phyloP scores from a whole-genome alignment of 2,888 invertebrate species.

The Phania funesta region DNA sequence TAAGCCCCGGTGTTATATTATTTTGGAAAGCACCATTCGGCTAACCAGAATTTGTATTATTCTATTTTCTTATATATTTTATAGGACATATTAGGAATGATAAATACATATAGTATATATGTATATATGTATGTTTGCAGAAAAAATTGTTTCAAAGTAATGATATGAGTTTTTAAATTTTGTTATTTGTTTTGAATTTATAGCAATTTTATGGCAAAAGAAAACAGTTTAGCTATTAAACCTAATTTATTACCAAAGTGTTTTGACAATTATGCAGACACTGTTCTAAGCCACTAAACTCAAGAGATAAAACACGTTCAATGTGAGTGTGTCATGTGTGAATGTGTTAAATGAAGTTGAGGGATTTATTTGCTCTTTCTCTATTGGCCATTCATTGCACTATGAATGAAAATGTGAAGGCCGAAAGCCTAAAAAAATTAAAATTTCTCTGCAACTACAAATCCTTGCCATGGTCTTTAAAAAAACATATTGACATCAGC shows the following conservation, averaged over 20 bases:
- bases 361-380: conserved; percentile 29
- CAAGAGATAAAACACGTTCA: conserved; percentile 31
- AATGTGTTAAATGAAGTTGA: conserved; percentile 38
- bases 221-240: conserved; percentile 18
- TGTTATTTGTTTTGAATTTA: background rate
- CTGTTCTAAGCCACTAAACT: conserved; percentile 41
- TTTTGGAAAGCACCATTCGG: too few relatives aligned
- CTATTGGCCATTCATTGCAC: background rate
- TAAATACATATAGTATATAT: too few relatives aligned
- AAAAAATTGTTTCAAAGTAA: too few relatives aligned
- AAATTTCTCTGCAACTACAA: background rate
- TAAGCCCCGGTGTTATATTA: too few relatives aligned
- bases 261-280: conserved; percentile 41
- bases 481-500: background rate
- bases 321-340: conserved; percentile 3
- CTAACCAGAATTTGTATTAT: too few relatives aligned
- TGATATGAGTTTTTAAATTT: background rate
- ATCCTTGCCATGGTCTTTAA: background rate
- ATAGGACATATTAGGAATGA: too few relatives aligned
- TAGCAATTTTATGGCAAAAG: background rate
- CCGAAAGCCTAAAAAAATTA: background rate
- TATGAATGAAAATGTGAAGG: conserved; percentile 37
- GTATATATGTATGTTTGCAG: too few relatives aligned
- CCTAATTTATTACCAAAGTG: conserved; percentile 39
- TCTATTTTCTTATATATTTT: too few relatives aligned